Conservation (phyloP, 2,797 vertebrate genomes). For the Pseudopleuronectes americanus region DNA sequence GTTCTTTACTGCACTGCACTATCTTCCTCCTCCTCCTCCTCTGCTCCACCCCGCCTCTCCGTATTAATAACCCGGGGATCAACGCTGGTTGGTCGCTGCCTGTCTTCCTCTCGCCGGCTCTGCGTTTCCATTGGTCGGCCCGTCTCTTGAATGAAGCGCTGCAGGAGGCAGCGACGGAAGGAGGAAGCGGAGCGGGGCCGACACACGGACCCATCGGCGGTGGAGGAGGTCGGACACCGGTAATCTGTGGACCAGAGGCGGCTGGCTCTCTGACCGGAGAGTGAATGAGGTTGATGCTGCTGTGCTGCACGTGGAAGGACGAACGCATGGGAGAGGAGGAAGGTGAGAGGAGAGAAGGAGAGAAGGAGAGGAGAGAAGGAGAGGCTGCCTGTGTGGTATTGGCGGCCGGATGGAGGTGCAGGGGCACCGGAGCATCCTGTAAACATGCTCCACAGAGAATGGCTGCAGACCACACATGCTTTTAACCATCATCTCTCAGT, state of each 20-base stretch:
- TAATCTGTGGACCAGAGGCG: constrained; percentile 61
- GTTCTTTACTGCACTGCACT: not conserved
- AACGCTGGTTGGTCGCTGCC: constrained; percentile 65
- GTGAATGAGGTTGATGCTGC: constrained; percentile 98
- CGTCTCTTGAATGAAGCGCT: constrained; percentile 66
- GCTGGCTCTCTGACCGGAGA: constrained; percentile 71
- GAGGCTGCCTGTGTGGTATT: not conserved
- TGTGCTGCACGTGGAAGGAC: constrained; percentile 98
- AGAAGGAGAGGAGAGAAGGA: constrained; percentile 82
- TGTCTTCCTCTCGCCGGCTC: constrained; percentile 32
- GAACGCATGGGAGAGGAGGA: constrained; percentile 98
- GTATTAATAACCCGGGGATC: constrained; percentile 40
- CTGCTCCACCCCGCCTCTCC: not conserved
- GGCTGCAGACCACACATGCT: not conserved
- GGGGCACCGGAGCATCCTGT: constrained; percentile 14
- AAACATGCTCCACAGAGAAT: not conserved
- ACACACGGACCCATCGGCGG: constrained; percentile 47
- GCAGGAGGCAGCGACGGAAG: constrained; percentile 47
- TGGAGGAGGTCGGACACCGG: constrained; percentile 53
- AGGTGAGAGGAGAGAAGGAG: constrained; percentile 79
- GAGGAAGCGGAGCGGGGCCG: constrained; percentile 12
- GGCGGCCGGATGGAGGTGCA: constrained; percentile 35
- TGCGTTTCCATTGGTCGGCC: constrained; percentile 61
- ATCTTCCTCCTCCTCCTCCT: not conserved
- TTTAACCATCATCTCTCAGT: rapidly evolving